phyloP scores from a whole-genome alignment of 1,140 invertebrate species.

The Drosophila quadrilineata region DNA sequence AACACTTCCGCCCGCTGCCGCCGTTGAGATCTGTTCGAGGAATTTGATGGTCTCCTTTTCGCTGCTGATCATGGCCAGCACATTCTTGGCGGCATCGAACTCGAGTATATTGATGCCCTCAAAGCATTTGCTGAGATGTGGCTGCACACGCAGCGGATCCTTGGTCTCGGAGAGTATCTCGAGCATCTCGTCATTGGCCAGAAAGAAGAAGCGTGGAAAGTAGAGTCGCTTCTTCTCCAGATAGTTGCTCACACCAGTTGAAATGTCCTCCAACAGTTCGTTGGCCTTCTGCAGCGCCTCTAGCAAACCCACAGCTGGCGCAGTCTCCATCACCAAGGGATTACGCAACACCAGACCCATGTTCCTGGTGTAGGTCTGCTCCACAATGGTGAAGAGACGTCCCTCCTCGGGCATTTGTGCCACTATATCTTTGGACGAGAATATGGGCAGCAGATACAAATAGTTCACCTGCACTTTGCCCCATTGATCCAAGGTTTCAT shows the following conservation, averaged over 20 bases:
- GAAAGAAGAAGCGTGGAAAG: slow-evolving; percentile 96
- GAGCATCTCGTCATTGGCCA: slow-evolving; percentile 97
- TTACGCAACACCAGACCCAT: slow-evolving; percentile 88
- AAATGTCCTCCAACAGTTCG: slow-evolving; percentile 89
- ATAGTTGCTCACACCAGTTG: slow-evolving; percentile 94
- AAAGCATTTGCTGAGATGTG: slow-evolving; percentile 96
- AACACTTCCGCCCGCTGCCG: slow-evolving; percentile 91
- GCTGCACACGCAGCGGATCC: slow-evolving; percentile 93
- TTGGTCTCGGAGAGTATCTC: slow-evolving; percentile 97
- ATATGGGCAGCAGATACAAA: slow-evolving; percentile 96
- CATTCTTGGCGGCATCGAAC: slow-evolving; percentile 90
- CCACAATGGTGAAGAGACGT: slow-evolving; percentile 88
- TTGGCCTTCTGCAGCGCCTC: slow-evolving; percentile 89
- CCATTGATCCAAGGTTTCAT: slow-evolving; percentile 93
- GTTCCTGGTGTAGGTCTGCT: slow-evolving; percentile 89
- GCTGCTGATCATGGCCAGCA: slow-evolving; percentile 92
- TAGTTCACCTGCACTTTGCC: slow-evolving; percentile 93
- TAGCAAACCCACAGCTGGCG: slow-evolving; percentile 87
- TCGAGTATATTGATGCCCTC: slow-evolving; percentile 88
- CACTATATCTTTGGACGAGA: slow-evolving; percentile 96
- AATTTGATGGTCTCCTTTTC: slow-evolving; percentile 91
- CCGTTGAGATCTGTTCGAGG: slow-evolving; percentile 87
- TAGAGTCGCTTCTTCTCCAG: slow-evolving; percentile 95
- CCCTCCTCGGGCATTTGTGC: slow-evolving; percentile 96
- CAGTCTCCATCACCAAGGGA: slow-evolving; percentile 88